Percentiles rank a stretch among this genome's conserved stretches.
Evolutionary conservation across 2,888 invertebrate genomes (phyloP).

Genomic region (Amphimallon solstitiale): DNA sequence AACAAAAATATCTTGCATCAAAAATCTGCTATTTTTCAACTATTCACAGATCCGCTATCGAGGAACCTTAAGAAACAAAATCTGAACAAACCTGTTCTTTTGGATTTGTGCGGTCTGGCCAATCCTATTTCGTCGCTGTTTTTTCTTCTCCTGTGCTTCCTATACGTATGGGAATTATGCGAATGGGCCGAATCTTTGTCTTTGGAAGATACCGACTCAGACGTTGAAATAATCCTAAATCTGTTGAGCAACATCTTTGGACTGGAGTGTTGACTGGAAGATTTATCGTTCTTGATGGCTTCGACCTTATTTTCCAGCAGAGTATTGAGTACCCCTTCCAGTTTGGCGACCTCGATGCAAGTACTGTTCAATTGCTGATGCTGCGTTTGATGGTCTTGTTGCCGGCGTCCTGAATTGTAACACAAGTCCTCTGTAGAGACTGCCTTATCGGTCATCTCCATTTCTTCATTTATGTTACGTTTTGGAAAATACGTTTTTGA

Average conservation of each 20-base stretch:
- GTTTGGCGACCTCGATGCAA: constrained; percentile 68
- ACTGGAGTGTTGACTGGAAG: constrained; percentile 59
- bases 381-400: background rate
- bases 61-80: background rate
- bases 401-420: constrained; percentile 14
- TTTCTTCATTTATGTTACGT: constrained; percentile 24
- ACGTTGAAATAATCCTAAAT: constrained; percentile 62
- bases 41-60: too few species aligned
- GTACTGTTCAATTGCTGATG: constrained; percentile 51
- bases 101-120: constrained; percentile 29
- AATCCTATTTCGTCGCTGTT: constrained; percentile 41
- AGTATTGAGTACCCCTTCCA: constrained; percentile 76
- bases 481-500: background rate
- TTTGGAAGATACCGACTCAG: constrained; percentile 61
- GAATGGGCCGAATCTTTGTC: constrained; percentile 52
- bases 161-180: constrained; percentile 39
- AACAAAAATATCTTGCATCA: too few species aligned
- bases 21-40: too few species aligned
- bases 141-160: constrained; percentile 42
- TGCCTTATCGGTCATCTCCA: constrained; percentile 71
- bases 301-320: constrained; percentile 78
- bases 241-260: constrained; percentile 59
- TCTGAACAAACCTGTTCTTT: constrained; percentile 29
- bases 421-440: constrained; percentile 74
- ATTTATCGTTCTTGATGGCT: constrained; percentile 66